Conservation (phyloP, 2,888 invertebrate genomes). For the Hypena proboscidalis region DNA sequence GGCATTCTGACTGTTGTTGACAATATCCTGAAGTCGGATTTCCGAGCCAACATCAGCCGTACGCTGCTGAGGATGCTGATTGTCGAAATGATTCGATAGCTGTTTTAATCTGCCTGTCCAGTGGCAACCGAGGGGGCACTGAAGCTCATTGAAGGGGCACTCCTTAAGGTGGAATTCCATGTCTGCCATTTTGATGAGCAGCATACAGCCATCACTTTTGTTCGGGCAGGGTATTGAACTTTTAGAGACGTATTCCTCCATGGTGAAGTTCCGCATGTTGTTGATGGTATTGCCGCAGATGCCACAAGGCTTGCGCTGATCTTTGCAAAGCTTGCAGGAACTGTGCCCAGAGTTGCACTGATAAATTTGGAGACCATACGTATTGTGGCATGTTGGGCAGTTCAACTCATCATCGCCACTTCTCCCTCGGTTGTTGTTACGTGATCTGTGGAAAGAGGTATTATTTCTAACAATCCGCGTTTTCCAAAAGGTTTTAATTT, state of each 20-base stretch:
- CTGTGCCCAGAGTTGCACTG: constrained; percentile 62
- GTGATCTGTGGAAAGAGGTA: constrained; percentile 20
- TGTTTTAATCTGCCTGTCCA: constrained; percentile 65
- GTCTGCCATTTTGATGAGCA: constrained; percentile 48
- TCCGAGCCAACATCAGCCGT: constrained; percentile 57
- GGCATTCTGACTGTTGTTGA: constrained; percentile 41
- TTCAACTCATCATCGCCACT: constrained; percentile 41
- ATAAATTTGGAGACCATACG: constrained; percentile 52
- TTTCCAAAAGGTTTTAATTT: no score
- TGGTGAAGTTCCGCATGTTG: constrained; percentile 54
- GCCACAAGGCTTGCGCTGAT: constrained; percentile 40
- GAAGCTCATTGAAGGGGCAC: constrained; percentile 61
- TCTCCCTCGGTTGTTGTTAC: constrained; percentile 20
- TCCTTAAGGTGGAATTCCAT: constrained; percentile 58
- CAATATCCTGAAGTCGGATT: constrained; percentile 47
- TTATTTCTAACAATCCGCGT: no score
- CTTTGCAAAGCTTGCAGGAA: constrained; percentile 53
- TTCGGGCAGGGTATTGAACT: constrained; percentile 52
- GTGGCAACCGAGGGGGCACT: constrained; percentile 58
- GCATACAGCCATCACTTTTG: constrained; percentile 55
- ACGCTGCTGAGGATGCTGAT: constrained; percentile 48
- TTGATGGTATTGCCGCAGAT: constrained; percentile 50
- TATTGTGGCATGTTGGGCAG: constrained; percentile 56
- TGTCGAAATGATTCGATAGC: constrained; percentile 57
- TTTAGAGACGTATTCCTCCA: constrained; percentile 56